Base-by-base conservation (phyloP, 2,888 invertebrate species). In the Mechanitis mazaeus region DNA sequence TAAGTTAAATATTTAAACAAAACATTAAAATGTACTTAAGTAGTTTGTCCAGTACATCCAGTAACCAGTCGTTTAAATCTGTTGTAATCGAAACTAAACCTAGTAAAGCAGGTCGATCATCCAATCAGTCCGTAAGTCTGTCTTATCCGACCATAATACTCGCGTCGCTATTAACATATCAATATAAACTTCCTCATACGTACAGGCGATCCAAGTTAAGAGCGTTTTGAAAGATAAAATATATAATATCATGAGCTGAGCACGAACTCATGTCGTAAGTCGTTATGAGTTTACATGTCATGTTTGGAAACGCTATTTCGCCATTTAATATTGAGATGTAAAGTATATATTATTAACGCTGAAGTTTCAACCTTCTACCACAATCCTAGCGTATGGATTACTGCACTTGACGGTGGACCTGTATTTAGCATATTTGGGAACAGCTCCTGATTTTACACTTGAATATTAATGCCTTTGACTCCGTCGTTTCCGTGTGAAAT, bases 391-490 rank as follows among this genome's bases (percentile, higher is more conserved):
- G 69, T 72, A 75, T 69, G 67, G 69, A 72, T 71, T 75, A 79
- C 84, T 85, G 85, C 77, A 76, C 78, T 76, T 80, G 86, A 84
- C 83, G 81, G 75, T 73, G 76, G 75, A 77, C 76, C 76, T 76
- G 78, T 81, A 80, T 80, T 85, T 85, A 83, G 79, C 84, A 84
- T 85, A 85, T 81, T 73, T 79, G 75, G 75, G 71, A 71, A 75
- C 76, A 76, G 79, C 80, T 78, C 78, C 78, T 77, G 79, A 80
- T 77, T 78, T 76, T 75, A 68, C 54, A 58, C 63, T 56, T 33
- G 58, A 63, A 65, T 65, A 60, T 63, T 65, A 65, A 65, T 63
- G 63, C 54, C 54, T 63, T 65, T 58, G 45, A 60, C 57, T 54
- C 47, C 45, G 33, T 33, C 60, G 42, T 42, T 42, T 45, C 53